Evolutionary conservation across 2,113 vertebrate species (phyloP), one percentile per base, ranked within the genome.

Genomic region (Notiomystis cincta): DNA sequence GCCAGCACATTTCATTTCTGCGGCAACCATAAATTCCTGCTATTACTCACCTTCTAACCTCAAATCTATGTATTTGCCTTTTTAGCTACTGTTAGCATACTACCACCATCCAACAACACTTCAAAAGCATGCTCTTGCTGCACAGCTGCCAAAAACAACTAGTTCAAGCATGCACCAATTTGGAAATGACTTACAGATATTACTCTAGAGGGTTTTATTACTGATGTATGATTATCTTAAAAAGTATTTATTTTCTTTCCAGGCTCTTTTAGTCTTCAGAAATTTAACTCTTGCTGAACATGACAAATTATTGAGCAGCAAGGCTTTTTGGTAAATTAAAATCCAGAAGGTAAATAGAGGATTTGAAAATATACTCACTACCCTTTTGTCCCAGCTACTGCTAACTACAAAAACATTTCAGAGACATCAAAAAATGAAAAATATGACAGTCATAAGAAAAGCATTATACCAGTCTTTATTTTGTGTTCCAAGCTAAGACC

Each of bases 11-110:
- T 70, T 82, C 51, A 86, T 57, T 76, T 53, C 84, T 82, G 44
- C 0, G 20, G 61, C 42, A 94, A 54, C 47, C 22, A 38, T 61
- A 70, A 90, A 50, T 66, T 89, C 72, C 51, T 90, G 25, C 33
- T 84, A 60, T 80, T 95, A 89, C 47, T 90, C 47, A 90, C 87
- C 69, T 95, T 72, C 61, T 90, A 95, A 88, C 42, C 56, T 89
- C 71, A 85, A 76, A 91, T 61, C 31, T 76, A 50, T 1, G 0
- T 70, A 45, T 70, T 85, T 83, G 45, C 21, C 51, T 83, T 87
- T 86, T 76, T 54, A 82, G 50, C 47, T 96, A 85, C 84, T 69
- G 45, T 71, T 76, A 88, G 38, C 45, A 77, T n/a, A 44, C 35
- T 5, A 5, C 33, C 75, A 81, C 19, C 35, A 86, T 82, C 17